phyloP scores from a whole-genome alignment of 1,140 invertebrate genomes.

The Zaprionus ornatus region DNA sequence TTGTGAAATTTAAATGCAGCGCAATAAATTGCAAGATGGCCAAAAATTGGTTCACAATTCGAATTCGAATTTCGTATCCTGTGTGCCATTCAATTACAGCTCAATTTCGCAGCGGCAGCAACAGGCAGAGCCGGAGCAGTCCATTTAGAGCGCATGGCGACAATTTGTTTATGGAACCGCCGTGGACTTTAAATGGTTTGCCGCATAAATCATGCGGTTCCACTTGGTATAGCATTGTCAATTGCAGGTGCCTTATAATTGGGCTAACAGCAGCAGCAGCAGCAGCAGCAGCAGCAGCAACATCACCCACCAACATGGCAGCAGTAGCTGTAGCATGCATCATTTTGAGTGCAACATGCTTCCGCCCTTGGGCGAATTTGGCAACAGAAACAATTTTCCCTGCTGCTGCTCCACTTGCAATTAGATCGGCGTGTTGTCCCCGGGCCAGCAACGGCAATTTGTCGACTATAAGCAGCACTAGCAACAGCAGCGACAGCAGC shows the following conservation, averaged over 20 bases:
- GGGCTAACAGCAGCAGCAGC: slow-evolving; percentile 41
- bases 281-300: slow-evolving; percentile 27
- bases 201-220: slow-evolving; percentile 73
- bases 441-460: slow-evolving; percentile 45
- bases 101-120: slow-evolving; percentile 61
- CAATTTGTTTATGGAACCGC: slow-evolving; percentile 82
- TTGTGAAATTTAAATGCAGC: slow-evolving; percentile 69
- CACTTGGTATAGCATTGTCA: slow-evolving; percentile 63
- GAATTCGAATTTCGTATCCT: slow-evolving; percentile 58
- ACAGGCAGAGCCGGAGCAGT: slow-evolving; percentile 18
- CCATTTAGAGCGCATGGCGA: slow-evolving; percentile 77
- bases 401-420: slow-evolving; percentile 66
- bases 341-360: slow-evolving; percentile 34
- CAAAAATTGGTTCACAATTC: slow-evolving; percentile 48
- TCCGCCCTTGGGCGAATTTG: slow-evolving; percentile 47
- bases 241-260: slow-evolving; percentile 71
- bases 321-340: slow-evolving; percentile 19
- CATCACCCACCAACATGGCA: slow-evolving; percentile 32
- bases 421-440: slow-evolving; percentile 69
- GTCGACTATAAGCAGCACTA: slow-evolving; percentile 39
- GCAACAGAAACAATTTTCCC: slow-evolving; percentile 38
- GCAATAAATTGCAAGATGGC: slow-evolving; percentile 79
- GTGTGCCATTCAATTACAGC: slow-evolving; percentile 77
- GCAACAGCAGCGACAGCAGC: slow-evolving; percentile 31
- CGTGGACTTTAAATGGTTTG: slow-evolving; percentile 73